Evolutionary conservation across 2,113 vertebrate species (phyloP), one percentile per base, ranked within the genome.

Genomic region (Garra rufa): DNA sequence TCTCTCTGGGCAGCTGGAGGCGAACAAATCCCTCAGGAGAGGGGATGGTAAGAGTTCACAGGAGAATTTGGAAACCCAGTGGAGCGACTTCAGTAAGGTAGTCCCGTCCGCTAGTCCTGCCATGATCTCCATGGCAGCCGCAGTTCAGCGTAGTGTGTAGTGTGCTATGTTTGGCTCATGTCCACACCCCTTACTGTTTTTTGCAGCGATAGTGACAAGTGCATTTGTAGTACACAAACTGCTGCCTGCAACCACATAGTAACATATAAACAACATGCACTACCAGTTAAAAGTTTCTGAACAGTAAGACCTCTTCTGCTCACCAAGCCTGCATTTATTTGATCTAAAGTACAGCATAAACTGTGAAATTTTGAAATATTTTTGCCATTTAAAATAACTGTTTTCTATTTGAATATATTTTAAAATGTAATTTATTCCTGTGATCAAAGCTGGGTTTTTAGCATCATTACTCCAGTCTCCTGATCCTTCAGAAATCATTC

Each of bases 71-170:
- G 81, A 85, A 74, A 15, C 38, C 89, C 87, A 83, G 17, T 85
- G 88, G 86, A 81, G 85, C 57, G 85, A 88, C 85, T 67, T 85
- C 79, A 85, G 89, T 44, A 88, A 94, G 92, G 93, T 94, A 93
- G 91, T 57, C 85, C 52, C 24, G 67, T 48, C 79, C 69, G 75
- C 57, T 74, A 78, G 83, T 52, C 52, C 57, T 59, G 84, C 61
- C 44, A 30, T 81, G 69, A 76, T 76, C 74, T 28, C 26, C n/a
- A 26, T 34, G 76, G 48, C 74, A 85, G 59, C 61, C 57, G 48
- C 34, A 65, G 28, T 76, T 38, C 6, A 50, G 57, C 10, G 61
- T 82, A 81, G 52, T 69, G 46, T 82, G 21, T 71, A 59, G 83
- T 80, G 24, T 21, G 69, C 67, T 73, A 24, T 74, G 48, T 87